Evolutionary conservation across 2,888 invertebrate species (phyloP).

Genomic region (Tubulanus polymorphus): DNA sequence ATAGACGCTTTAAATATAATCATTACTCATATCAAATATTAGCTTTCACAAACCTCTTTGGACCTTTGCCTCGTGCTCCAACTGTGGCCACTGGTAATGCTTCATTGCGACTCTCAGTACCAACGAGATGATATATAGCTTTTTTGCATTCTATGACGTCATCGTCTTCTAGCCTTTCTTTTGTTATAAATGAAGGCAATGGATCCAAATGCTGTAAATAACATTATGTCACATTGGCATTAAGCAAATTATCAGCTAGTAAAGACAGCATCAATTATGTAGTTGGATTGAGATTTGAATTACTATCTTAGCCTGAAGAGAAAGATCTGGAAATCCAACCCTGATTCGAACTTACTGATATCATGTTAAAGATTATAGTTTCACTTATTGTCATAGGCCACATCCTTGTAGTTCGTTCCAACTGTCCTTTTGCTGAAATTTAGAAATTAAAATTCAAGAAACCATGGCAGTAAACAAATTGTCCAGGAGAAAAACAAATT

Average conservation of each 20-base stretch:
- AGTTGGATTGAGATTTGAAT: too few relatives aligned
- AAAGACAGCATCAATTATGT: too few relatives aligned
- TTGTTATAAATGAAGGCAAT: slow-evolving; percentile 72
- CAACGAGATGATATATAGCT: slow-evolving; percentile 74
- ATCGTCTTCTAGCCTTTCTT: slow-evolving; percentile 78
- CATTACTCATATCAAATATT: too few relatives aligned
- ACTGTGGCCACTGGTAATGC: slow-evolving; percentile 64
- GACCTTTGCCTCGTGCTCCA: slow-evolving; percentile 53
- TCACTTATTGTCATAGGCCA: slow-evolving; percentile 76
- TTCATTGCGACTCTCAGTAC: slow-evolving; percentile 79
- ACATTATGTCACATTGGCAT: too few relatives aligned
- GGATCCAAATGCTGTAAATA: slow-evolving; percentile 75
- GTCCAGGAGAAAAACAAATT: too few relatives aligned
- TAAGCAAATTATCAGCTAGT: too few relatives aligned
- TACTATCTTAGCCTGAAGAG: too few relatives aligned
- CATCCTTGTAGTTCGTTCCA: slow-evolving; percentile 77
- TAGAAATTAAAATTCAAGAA: neutral
- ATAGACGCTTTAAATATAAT: too few relatives aligned
- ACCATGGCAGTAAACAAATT: too few relatives aligned
- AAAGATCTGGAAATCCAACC: too few relatives aligned
- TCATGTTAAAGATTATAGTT: slow-evolving; percentile 70
- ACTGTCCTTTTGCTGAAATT: slow-evolving; percentile 50
- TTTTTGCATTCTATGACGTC: slow-evolving; percentile 83
- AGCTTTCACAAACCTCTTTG: slow-evolving; percentile 43
- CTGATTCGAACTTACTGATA: slow-evolving; percentile 31